Conservation (phyloP, 1,140 invertebrate species). For the Drosophila pectinifera region DNA sequence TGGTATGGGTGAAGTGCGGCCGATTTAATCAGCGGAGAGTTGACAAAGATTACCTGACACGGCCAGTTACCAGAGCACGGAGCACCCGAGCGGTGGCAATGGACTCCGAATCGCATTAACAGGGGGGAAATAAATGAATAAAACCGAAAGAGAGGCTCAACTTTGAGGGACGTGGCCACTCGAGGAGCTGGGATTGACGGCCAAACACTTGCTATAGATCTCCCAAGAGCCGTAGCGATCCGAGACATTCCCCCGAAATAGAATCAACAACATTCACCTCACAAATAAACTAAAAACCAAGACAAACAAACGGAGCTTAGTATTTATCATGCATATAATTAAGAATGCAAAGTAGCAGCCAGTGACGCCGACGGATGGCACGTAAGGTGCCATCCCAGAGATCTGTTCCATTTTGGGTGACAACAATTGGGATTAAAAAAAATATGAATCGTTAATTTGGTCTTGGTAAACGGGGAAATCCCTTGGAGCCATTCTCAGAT, state of each 20-base stretch:
- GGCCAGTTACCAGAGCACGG: slow-evolving; percentile 65
- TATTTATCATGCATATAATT: slow-evolving; percentile 66
- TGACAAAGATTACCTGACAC: slow-evolving; percentile 82
- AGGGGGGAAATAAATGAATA: slow-evolving; percentile 8
- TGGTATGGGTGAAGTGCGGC: slow-evolving; percentile 48
- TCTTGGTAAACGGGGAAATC: slow-evolving; percentile 46
- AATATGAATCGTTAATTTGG: slow-evolving; percentile 31
- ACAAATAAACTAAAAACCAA: slow-evolving; percentile 42
- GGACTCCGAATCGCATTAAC: slow-evolving; percentile 43
- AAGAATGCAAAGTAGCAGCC: slow-evolving; percentile 71
- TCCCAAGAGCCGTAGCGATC: slow-evolving; percentile 8
- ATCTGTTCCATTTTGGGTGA: slow-evolving; percentile 53
- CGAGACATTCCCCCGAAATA: slow-evolving; percentile 56
- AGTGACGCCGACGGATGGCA: slow-evolving; percentile 52
- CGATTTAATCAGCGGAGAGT: slow-evolving; percentile 69
- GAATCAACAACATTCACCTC: slow-evolving; percentile 75
- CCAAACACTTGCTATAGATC: slow-evolving; percentile 64
- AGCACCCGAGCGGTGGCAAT: slow-evolving; percentile 18
- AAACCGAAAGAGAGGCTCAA: slow-evolving; percentile 28
- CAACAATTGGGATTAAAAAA: slow-evolving; percentile 52
- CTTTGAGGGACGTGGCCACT: slow-evolving; percentile 46
- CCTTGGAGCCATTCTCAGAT: slow-evolving; percentile 30
- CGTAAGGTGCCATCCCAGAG: slow-evolving; percentile 18
- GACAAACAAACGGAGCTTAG: slow-evolving; percentile 51
- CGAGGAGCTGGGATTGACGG: slow-evolving; percentile 42